Percentiles rank a stretch among this genome's conserved stretches.
phyloP scores from a whole-genome alignment of 2,113 vertebrate species.

The Tetraodon nigroviridis region DNA sequence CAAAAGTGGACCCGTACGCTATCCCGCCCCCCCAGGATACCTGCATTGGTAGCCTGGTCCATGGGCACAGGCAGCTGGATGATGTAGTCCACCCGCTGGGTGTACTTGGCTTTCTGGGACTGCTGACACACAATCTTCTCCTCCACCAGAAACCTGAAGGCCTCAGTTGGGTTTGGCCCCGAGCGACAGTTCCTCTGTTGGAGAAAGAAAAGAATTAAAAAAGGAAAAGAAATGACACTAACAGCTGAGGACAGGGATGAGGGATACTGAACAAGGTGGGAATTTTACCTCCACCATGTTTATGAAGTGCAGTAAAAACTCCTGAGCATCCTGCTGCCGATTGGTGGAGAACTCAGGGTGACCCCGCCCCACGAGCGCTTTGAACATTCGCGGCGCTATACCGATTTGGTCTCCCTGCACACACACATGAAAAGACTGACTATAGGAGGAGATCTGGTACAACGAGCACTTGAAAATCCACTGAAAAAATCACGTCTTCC shows the following conservation, averaged over 20 bases:
- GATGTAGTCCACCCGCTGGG: constrained; percentile 95
- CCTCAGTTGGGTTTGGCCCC: constrained; percentile 91
- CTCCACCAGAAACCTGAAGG: constrained; percentile 95
- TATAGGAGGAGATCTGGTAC: constrained; percentile 8
- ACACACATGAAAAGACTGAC: constrained; percentile 2
- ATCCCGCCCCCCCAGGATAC: constrained; percentile 54
- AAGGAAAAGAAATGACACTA: not conserved
- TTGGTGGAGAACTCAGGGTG: constrained; percentile 98
- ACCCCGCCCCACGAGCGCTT: constrained; percentile 91
- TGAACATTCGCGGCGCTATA: constrained; percentile 95
- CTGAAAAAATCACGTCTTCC: constrained; percentile 14
- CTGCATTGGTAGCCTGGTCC: constrained; percentile 96
- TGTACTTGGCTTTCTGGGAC: constrained; percentile 96
- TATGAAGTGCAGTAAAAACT: constrained; percentile 98
- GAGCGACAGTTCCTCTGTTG: constrained; percentile 94
- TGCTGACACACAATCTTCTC: constrained; percentile 96
- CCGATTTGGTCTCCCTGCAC: constrained; percentile 89
- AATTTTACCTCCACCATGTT: constrained; percentile 96
- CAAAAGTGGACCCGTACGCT: not conserved
- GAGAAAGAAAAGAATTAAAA: not conserved
- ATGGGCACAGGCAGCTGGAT: constrained; percentile 95
- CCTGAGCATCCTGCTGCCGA: constrained; percentile 96
- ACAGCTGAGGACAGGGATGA: too few species aligned
- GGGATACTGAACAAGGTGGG: not conserved
- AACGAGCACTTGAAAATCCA: constrained; percentile 4